Evolutionary conservation across 2,113 vertebrate species (phyloP).

Genomic region (Tenrec ecaudatus): DNA sequence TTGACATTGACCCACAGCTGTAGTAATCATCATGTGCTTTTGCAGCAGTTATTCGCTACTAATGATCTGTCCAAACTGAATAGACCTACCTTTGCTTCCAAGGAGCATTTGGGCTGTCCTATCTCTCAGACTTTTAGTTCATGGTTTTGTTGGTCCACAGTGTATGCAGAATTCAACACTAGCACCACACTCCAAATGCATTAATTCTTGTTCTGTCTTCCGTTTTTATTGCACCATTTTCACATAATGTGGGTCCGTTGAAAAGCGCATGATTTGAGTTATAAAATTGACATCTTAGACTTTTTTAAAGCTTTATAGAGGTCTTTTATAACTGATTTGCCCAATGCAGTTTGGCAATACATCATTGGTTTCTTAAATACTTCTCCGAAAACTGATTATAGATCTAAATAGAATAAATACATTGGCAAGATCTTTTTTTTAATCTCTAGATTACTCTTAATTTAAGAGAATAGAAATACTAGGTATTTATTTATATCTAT

Average conservation of each 20-base stretch:
- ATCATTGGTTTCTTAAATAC: too few species aligned
- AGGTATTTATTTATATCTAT: neutral
- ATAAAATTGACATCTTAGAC: neutral
- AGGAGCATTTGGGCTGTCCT: neutral
- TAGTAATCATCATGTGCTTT: neutral
- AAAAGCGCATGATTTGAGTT: neutral
- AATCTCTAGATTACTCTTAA: neutral
- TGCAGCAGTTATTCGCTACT: neutral
- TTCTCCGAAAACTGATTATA: neutral
- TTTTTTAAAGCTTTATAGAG: too few species aligned
- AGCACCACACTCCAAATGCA: neutral
- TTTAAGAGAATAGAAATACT: conserved; percentile 20
- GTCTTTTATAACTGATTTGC: too few species aligned
- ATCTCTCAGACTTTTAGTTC: neutral
- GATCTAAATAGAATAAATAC: neutral
- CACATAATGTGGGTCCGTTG: neutral
- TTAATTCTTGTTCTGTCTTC: neutral
- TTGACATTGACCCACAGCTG: neutral
- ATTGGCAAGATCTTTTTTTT: neutral
- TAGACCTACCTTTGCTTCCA: neutral
- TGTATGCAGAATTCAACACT: neutral
- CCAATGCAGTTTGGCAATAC: too few species aligned
- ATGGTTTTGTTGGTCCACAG: neutral
- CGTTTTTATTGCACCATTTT: neutral
- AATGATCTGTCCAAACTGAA: neutral